phyloP scores from a whole-genome alignment of 1,140 invertebrate genomes.

The Dinoponera quadriceps region DNA sequence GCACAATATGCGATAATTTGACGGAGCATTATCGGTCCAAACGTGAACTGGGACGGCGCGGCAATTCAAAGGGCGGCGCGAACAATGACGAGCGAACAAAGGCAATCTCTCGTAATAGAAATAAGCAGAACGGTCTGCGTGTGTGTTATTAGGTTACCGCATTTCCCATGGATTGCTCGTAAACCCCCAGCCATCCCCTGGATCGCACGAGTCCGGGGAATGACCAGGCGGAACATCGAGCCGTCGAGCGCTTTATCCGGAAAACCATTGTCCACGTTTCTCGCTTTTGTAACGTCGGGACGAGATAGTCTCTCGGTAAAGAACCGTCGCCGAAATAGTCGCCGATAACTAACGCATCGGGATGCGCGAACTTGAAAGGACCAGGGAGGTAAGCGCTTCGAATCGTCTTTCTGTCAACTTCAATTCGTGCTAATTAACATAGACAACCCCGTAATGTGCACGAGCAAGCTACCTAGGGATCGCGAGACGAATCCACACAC shows the following conservation, averaged over 20 bases:
- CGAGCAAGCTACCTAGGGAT: too few species aligned
- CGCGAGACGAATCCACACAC: neutral
- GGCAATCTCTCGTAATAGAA: conserved; percentile 28
- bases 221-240: conserved; percentile 1
- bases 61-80: conserved; percentile 1
- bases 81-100: conserved; percentile 45
- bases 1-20: conserved; percentile 22
- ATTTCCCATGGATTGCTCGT: conserved; percentile 38
- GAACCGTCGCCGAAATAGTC: too few species aligned
- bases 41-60: conserved; percentile 24
- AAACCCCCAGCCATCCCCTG: conserved; percentile 25
- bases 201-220: conserved; percentile 26
- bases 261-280: conserved; percentile 10
- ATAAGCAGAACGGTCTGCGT: conserved; percentile 31
- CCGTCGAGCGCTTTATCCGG: neutral
- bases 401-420: too few species aligned
- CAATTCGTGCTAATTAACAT: too few species aligned
- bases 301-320: too few species aligned
- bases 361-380: too few species aligned
- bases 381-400: too few species aligned
- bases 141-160: conserved; percentile 36
- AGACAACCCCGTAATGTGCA: too few species aligned
- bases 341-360: too few species aligned
- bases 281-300: too few species aligned
- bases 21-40: conserved; percentile 19